These are phyloP conservation scores for Pristionchus entomophagus DNA, from an alignment of 2,888 invertebrate genomes.

Conservation along the genomic window DNA sequence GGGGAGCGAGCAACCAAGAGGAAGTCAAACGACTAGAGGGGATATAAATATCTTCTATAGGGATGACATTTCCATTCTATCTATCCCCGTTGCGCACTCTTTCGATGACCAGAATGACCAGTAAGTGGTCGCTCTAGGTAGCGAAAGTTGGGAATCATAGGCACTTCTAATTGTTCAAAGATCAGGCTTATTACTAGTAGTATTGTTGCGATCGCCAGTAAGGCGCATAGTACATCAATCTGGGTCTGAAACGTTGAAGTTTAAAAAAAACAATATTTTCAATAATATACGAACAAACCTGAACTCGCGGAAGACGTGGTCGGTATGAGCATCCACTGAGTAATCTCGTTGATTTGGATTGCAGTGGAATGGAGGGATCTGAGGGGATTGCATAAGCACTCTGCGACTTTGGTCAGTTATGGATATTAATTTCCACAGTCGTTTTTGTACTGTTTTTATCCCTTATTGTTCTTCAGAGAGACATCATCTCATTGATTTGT, in stretches of 20 bases:
- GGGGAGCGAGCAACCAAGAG: neutral
- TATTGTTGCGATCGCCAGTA: neutral
- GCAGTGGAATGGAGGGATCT: slow-evolving; percentile 44
- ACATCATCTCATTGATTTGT: neutral
- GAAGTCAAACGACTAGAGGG: too few relatives aligned
- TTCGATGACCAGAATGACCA: neutral
- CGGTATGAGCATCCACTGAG: slow-evolving; percentile 56
- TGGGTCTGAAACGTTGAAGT: neutral
- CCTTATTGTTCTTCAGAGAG: too few relatives aligned
- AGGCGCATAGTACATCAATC: neutral
- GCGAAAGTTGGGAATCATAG: too few relatives aligned
- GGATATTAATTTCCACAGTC: too few relatives aligned
- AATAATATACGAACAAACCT: neutral
- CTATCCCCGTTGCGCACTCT: neutral
- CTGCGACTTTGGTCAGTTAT: too few relatives aligned
- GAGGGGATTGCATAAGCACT: neutral
- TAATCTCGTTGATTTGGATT: slow-evolving; percentile 18
- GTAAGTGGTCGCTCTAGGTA: too few relatives aligned
- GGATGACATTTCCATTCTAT: neutral
- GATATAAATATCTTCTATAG: neutral
- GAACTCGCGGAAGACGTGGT: slow-evolving; percentile 51
- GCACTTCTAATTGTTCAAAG: too few relatives aligned
- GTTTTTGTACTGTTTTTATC: too few relatives aligned
- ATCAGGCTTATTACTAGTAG: neutral
- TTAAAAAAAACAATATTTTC: neutral